Conservation (phyloP, 1,140 invertebrate species). For the Euura saliciscinereae region DNA sequence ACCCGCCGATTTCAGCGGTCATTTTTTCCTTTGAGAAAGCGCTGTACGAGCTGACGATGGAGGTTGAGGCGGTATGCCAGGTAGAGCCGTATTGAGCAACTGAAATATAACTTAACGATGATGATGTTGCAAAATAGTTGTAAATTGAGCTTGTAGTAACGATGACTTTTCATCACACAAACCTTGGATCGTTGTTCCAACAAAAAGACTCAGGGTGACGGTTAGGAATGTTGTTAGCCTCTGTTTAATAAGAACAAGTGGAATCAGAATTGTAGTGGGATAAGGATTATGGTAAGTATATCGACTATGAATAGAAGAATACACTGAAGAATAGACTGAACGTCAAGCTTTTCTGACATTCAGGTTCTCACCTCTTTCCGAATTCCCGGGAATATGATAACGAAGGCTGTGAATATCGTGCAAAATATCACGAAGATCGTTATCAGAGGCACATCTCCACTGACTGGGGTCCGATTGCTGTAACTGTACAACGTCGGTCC, state of each 20-base stretch:
- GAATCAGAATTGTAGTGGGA: too few relatives aligned
- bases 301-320: conserved; percentile 8
- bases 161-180: conserved; percentile 56
- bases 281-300: conserved; percentile 20
- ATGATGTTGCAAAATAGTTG: too few relatives aligned
- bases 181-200: conserved; percentile 91
- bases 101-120: conserved; percentile 51
- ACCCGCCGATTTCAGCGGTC: conserved; percentile 85
- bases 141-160: too few relatives aligned
- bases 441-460: conserved; percentile 85
- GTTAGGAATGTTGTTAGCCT: conserved; percentile 90
- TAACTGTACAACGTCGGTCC: conserved; percentile 92
- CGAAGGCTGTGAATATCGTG: conserved; percentile 89
- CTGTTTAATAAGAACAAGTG: conserved; percentile 65
- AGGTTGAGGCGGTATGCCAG: conserved; percentile 90
- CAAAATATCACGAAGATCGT: conserved; percentile 86
- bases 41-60: conserved; percentile 86
- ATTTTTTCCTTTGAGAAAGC: conserved; percentile 91
- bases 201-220: conserved; percentile 89
- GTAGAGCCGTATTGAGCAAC: conserved; percentile 89
- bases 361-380: conserved; percentile 82
- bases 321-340: neutral
- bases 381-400: conserved; percentile 93
- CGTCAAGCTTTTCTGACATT: conserved; percentile 13
- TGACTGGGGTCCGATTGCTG: conserved; percentile 90